Evolutionary conservation across 2,797 vertebrate species (phyloP), one percentile per base, ranked within the genome.

Genomic region (Halcyon leucocephala): DNA sequence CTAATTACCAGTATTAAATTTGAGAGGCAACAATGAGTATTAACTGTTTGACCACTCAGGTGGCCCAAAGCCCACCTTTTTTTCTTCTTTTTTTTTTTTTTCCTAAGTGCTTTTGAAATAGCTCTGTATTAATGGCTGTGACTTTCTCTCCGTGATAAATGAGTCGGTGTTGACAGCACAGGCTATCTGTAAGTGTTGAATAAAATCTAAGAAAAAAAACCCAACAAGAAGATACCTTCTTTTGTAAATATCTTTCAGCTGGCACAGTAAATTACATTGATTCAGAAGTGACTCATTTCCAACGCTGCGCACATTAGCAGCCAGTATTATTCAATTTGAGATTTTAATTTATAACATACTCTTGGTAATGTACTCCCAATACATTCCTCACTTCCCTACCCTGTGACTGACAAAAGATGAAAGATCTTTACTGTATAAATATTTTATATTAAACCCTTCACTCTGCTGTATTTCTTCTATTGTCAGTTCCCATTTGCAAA

Each of bases 311-410:
- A 97, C 98, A 98, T 98, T 98, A 98, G 98, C 98, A 97, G 97
- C 93, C 97, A 93, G 97, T 97, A 97, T 97, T 97, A 97, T 97
- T 97, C 98, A 98, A 98, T 97, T 97, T 97, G 97, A 98, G 97
- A 98, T 98, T 98, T 98, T 98, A 98, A 98, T 98, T 98, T 98
- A 98, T 98, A 98, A 98, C 98, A 97, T 97, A 97, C 97, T 98
- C 97, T 92, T 97, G 97, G 97, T 98, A 98, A 98, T 98, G 97
- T 97, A 97, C 97, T 98, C 95, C 94, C 97, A 91, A 98, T 97
- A 98, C 97, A 97, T 98, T 97, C 97, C 97, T 98, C 98, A 97
- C 98, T 97, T 97, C 96, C 96, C 95, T 97, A 96, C 92, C 95
- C 97, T 96, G 96, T 97, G 97, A 98, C 97, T 98, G 98, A 98